Base-by-base conservation (phyloP, 2,113 vertebrate species). In the Coturnix japonica region DNA sequence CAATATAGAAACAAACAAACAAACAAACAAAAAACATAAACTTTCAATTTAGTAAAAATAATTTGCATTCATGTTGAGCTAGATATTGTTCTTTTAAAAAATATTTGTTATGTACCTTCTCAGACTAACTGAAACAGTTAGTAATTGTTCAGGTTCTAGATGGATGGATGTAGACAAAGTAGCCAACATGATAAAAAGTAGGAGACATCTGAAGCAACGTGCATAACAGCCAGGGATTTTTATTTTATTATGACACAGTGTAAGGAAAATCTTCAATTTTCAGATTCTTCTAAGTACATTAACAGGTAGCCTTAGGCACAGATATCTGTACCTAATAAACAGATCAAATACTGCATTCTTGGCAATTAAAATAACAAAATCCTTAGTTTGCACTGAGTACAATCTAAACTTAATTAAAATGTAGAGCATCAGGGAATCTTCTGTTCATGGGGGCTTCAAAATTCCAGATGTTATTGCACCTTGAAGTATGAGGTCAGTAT, bases 401-500 rank as follows among this genome's bases (percentile, higher is more conserved):
- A 39, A 28, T 33, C 6, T 26, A 47, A 87, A 59, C 4, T 43
- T 53, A 26, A 19, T 33, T 43, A 37, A 89, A 84, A 59, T 26
- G 5, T 26, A 37, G 18, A 72, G 2, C 13, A 10, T 15, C 37
- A n/a, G 31, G 39, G 73, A 65, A 51, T 7, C 7, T 56, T 56
- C 23, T 73, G 17, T 4, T 8, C 0, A 4, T 67, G 39, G 64
- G 5, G n/a, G 2, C 6, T 69, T 60, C 54, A 70, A 72, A 63
- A 69, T 26, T 1, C 2, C 1, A 2, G 16, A 67, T 21, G 0
- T 26, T 53, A 43, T 9, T 76, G 15, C 25, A 49, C 9, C 11
- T 69, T 54, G 13, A 37, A 78, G 21, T 4, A n/a, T 8, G 41
- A 51, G 7, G 2, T 37, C 6, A 60, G 5, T 56, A 21, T 65